These are phyloP conservation scores for Hiodon alosoides DNA, from an alignment of 2,113 vertebrate species.

Conservation along the genomic window DNA sequence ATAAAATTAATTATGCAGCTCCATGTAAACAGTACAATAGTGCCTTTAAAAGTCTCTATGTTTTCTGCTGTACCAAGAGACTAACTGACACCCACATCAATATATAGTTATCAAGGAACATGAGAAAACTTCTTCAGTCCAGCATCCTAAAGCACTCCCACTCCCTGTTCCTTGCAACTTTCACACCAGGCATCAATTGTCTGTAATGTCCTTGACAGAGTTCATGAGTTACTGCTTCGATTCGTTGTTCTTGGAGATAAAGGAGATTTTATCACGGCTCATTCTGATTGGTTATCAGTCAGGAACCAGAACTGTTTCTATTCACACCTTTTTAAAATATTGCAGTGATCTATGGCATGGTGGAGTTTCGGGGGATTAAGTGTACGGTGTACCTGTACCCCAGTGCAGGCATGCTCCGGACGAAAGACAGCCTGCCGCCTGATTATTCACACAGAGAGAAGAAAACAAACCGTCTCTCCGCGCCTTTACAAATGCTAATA, in stretches of 20 bases:
- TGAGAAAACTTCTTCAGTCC: neutral
- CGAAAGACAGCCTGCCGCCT: constrained; percentile 17
- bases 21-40: neutral
- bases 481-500: constrained; percentile 38
- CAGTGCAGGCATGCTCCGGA: constrained; percentile 29
- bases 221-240: neutral
- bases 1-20: neutral
- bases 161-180: neutral
- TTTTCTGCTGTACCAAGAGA: too few relatives aligned
- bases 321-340: neutral
- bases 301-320: neutral
- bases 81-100: neutral
- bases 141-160: neutral
- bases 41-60: too few relatives aligned
- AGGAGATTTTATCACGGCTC: neutral
- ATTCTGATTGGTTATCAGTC: too few relatives aligned
- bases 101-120: neutral
- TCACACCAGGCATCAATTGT: too few relatives aligned
- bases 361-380: constrained; percentile 1
- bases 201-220: neutral
- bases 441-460: constrained; percentile 29
- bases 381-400: neutral
- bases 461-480: constrained; percentile 20
- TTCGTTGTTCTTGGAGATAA: neutral
- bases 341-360: neutral